phyloP scores from a whole-genome alignment of 2,797 vertebrate genomes.

The Phoxinus dragarum region DNA sequence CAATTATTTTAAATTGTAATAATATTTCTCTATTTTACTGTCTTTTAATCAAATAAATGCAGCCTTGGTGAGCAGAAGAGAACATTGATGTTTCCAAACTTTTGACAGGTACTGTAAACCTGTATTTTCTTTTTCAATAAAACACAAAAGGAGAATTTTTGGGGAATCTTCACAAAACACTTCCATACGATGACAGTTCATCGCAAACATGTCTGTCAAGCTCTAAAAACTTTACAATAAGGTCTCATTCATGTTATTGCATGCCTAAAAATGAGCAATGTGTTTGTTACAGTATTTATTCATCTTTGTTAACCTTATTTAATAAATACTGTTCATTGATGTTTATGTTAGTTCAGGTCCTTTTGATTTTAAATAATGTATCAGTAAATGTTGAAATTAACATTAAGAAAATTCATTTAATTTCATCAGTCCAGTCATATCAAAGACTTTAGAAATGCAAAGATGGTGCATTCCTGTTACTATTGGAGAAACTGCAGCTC shows the following conservation, averaged over 20 bases:
- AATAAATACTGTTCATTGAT: neutral
- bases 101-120: neutral
- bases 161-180: neutral
- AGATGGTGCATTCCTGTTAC: neutral
- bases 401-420: no score
- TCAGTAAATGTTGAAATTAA: neutral
- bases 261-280: neutral
- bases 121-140: neutral
- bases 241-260: neutral
- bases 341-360: neutral
- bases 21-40: neutral
- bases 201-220: no score
- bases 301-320: neutral
- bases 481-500: neutral
- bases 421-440: no score
- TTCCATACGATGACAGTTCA: neutral
- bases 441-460: neutral
- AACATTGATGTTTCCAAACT: neutral
- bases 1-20: neutral
- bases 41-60: neutral
- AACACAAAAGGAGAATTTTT: neutral
- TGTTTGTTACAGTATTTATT: neutral
- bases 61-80: neutral
- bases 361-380: neutral
- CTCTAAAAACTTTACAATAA: neutral